Conservation (phyloP, 2,888 invertebrate genomes). For the Pollenia angustigena region DNA sequence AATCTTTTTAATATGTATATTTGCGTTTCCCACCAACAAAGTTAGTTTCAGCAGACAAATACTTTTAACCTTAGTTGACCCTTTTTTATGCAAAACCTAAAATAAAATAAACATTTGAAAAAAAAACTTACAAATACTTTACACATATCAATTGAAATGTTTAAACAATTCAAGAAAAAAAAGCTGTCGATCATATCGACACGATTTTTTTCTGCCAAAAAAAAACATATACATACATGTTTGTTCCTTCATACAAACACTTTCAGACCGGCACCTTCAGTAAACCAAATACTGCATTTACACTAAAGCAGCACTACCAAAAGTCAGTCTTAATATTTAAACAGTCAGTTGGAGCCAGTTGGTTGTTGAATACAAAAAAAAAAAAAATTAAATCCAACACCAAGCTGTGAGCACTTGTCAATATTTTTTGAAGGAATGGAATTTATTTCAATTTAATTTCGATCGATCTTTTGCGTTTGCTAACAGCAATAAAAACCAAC, state of each 20-base stretch:
- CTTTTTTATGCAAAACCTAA: constrained; percentile 59
- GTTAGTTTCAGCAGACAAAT: constrained; percentile 16
- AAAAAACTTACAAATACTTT: constrained; percentile 38
- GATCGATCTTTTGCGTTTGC: constrained; percentile 80
- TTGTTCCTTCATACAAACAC: constrained; percentile 13
- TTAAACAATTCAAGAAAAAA: constrained; percentile 67
- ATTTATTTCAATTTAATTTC: constrained; percentile 82
- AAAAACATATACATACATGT: neutral
- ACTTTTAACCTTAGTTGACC: constrained; percentile 59
- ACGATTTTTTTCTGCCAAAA: constrained; percentile 55
- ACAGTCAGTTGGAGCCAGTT: constrained; percentile 54
- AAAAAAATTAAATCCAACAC: constrained; percentile 56
- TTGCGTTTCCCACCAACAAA: constrained; percentile 56
- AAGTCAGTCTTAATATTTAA: constrained; percentile 44
- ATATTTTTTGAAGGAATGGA: constrained; percentile 77
- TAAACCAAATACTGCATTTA: constrained; percentile 66
- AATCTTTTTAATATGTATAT: constrained; percentile 3
- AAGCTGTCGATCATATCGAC: constrained; percentile 72
- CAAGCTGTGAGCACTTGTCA: constrained; percentile 82
- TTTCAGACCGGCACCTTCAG: constrained; percentile 64
- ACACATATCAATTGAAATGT: constrained; percentile 69
- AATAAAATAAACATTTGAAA: constrained; percentile 58
- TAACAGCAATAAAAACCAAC: constrained; percentile 44
- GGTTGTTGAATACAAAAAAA: constrained; percentile 8
- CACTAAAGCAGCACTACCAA: constrained; percentile 10